Conservation (phyloP, 92 coral and sea anemone genomes). For the Zoanthus sociatus region DNA sequence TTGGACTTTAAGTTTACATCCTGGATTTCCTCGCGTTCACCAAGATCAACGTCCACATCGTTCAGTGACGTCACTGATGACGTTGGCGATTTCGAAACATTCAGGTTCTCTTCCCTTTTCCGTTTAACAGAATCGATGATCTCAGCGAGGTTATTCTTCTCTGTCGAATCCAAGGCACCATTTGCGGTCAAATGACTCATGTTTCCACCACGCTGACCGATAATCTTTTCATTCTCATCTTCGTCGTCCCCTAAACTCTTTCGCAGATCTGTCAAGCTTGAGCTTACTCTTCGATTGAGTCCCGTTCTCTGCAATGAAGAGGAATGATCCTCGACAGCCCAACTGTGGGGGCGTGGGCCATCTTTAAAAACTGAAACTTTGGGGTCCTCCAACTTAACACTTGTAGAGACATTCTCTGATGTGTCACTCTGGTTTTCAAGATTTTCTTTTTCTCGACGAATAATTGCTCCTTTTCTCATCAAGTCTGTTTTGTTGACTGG, state of each 20-base stretch:
- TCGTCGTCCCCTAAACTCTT: constrained; percentile 39
- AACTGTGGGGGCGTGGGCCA: constrained; percentile 68
- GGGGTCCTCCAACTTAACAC: constrained; percentile 3
- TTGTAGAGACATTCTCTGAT: constrained; percentile 5
- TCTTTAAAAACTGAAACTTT: constrained; percentile 53
- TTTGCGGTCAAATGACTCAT: constrained; percentile 32
- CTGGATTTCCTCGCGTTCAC: constrained; percentile 47
- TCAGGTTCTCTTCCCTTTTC: constrained; percentile 62
- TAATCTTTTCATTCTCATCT: constrained; percentile 33
- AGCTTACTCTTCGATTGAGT: constrained; percentile 71
- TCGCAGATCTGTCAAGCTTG: constrained; percentile 81
- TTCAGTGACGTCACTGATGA: constrained; percentile 62
- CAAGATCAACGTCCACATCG: constrained; percentile 68
- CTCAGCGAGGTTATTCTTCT: constrained; percentile 80
- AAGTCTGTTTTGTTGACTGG: constrained; percentile 36
- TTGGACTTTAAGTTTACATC: constrained; percentile 51
- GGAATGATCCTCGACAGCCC: constrained; percentile 60
- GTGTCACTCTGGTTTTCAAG: neutral
- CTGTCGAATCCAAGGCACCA: constrained; percentile 53
- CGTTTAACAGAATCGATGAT: constrained; percentile 83
- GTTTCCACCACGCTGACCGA: constrained; percentile 22
- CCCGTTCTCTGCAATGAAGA: constrained; percentile 53
- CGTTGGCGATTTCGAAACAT: constrained; percentile 38
- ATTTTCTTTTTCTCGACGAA: constrained; percentile 37
- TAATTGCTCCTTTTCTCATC: constrained; percentile 10